Evolutionary conservation across 2,888 invertebrate species (phyloP), one percentile per base, ranked within the genome.

Genomic region (Drosophila kanekoi): DNA sequence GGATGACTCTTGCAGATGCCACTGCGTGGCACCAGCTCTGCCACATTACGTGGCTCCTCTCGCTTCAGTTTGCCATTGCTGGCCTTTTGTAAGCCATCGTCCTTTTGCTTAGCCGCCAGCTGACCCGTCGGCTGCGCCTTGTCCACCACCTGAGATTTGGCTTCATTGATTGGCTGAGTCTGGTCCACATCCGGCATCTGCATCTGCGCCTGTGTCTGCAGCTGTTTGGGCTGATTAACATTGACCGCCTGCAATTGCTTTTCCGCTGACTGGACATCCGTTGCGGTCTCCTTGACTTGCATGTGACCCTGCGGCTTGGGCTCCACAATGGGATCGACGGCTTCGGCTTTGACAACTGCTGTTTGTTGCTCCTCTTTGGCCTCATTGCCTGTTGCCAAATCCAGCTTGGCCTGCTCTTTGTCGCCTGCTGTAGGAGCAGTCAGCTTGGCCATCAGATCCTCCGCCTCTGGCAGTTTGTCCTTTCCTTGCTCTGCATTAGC

Each of bases 1-100:
- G 74, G 45, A 49, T 81, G 66, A 9, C 33, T 47, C 38, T 65
- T 62, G 45, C 44, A 6, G 18, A 18, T 9, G 32, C 37, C 10
- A 20, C 9, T 32, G 37, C 41, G 40, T 0, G 35, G 0, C 3
- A 38, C 13, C 35, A 41, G 9, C 45, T 51, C 37, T 4, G 14
- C 4, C 1, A 1, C 1, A 40, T 16, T 11, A 14, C 33, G 0
- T 11, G 4, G 1, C 28, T 59, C 41, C 13, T 45, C 54, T 0
- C 18, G 49, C 6, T 68, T 62, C 0, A 23, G 8, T 4, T 60
- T 54, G 16, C 11, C 51, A 18, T n/a, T 33, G 5, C 9, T 37
- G 18, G n/a, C 9, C 16, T 38, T 44, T 32, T 32, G 37, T 8
- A 14, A 9, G n/a, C 28, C 13, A n/a, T 18, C 2, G 3, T 58